Conservation (phyloP, 2,888 invertebrate genomes). For the Ophion slaviceki region DNA sequence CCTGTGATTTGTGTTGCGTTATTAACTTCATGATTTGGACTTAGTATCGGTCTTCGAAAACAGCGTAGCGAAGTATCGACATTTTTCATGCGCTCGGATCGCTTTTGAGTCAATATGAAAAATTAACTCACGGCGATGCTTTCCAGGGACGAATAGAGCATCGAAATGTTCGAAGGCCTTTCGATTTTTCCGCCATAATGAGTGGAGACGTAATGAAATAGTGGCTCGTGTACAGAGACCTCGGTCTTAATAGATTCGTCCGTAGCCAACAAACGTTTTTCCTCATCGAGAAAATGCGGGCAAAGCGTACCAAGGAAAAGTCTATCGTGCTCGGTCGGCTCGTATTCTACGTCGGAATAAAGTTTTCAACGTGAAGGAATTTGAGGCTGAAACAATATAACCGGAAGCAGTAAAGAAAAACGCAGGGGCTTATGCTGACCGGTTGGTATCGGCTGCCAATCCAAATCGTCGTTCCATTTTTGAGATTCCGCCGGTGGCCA, state of each 20-base stretch:
- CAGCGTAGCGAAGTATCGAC: background rate
- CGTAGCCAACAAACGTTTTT: slow-evolving; percentile 54
- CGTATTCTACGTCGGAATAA: slow-evolving; percentile 55
- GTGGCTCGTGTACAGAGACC: slow-evolving; percentile 47
- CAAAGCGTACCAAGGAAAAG: slow-evolving; percentile 72
- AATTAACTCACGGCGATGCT: slow-evolving; percentile 59
- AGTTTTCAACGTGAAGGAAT: background rate
- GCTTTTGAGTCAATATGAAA: background rate
- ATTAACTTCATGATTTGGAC: background rate
- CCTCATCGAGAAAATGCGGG: slow-evolving; percentile 68
- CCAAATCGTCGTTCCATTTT: slow-evolving; percentile 85
- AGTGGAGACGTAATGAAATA: slow-evolving; percentile 61
- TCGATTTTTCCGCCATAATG: slow-evolving; percentile 63
- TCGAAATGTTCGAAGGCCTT: slow-evolving; percentile 62
- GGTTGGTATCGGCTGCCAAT: slow-evolving; percentile 89
- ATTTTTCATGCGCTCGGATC: background rate
- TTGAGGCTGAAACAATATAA: background rate
- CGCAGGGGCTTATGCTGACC: slow-evolving; percentile 73
- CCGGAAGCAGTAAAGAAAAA: background rate
- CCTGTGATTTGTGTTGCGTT: background rate
- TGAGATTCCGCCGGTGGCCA: slow-evolving; percentile 87
- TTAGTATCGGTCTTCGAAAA: slow-evolving; percentile 14
- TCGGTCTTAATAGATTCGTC: slow-evolving; percentile 49
- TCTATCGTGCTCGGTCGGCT: slow-evolving; percentile 55
- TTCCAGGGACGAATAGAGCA: slow-evolving; percentile 66